Evolutionary conservation across 2,113 vertebrate genomes (phyloP), one percentile per base, ranked within the genome.

Genomic region (Gulo gulo): DNA sequence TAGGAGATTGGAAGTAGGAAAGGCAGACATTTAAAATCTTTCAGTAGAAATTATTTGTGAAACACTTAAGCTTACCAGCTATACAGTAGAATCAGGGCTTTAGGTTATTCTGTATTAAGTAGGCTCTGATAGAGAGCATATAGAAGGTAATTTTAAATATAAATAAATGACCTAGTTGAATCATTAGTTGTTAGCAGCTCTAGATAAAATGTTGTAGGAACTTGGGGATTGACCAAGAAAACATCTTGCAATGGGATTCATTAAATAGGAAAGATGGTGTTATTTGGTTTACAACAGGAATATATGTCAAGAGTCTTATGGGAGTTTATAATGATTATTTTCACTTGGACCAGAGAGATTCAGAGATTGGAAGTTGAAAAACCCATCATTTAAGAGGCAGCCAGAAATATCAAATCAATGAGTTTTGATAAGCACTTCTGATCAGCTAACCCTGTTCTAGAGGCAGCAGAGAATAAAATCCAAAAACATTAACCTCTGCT

Each of bases 191-290:
- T 84, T 50, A 94, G 21, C 47, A 96, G 12, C 74, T 87, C 24
- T 83, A 87, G 31, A 94, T 80, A 74, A 91, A 95, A 90, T 63
- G 10, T 50, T 88, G 4, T 42, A 45, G 42, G 23, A 7, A 97
- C 71, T 79, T 95, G 94, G 97, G 91, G 96, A 87, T 47, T 94
- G 73, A 97, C 61, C 87, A 96, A 74, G 87, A 98, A 96, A 80
- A 92, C 5, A 50, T 84, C 50, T 94, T 96, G 39, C 96, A 95
- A 12, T 65, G 96, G 98, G 96, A 97, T 91, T 94, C 95, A 96
- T 97, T 97, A 96, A 96, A 71, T n/a, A 96, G 52, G 24, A 92
- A 55, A 57, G 12, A 50, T 82, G 11, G 2, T 59, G 93, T 87
- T 79, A 94, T 71, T 86, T 42, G 34, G 23, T 85, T 95, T 24